Evolutionary conservation across 2,113 vertebrate genomes (phyloP), one percentile per base, ranked within the genome.

Genomic region (Paraplagusia blochii): DNA sequence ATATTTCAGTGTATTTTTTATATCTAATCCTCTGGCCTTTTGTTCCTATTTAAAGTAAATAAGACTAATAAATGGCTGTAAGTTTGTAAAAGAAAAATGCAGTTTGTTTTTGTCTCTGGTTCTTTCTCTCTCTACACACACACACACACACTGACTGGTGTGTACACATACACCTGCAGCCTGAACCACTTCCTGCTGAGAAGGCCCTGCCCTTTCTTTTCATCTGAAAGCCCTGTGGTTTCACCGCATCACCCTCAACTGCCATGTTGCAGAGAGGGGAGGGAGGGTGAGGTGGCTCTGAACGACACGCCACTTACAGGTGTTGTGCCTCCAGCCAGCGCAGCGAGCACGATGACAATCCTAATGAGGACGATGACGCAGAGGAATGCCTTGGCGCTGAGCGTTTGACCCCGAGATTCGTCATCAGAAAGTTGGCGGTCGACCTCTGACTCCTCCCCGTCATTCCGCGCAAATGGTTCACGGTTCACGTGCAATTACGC

Each of bases 1-100:
- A 47, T 65, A 49, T 73, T 52, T 68, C 73, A 64, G 63, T 39
- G 12, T 35, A 19, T 11, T 11, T 63, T n/a, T 11, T 54, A 52
- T 63, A 62, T 63, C 58, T 51, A 19, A 76, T 74, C 44, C n/a
- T 66, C 47, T 65, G 66, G 74, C 69, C 59, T 72, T 56, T 63
- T 63, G 65, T 79, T 71, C 75, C 82, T 90, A 91, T 90, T 90
- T 89, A 91, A 83, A 83, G 70, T 49, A 75, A 83, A 69, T 78
- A 67, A 77, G 80, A 68, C 58, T 38, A 81, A 83, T 85, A 89
- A 89, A 85, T 63, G 56, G 53, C 66, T 44, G 15, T 75, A 64
- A 42, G 53, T 87, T 84, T 81, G 60, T 81, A 74, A 72, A 58
- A 68, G 6, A 29, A 29, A 29, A 29, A 29, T n/a, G n/a, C n/a